Evolutionary conservation across 2,888 invertebrate genomes (phyloP).

Genomic region (Cactoblastis cactorum): DNA sequence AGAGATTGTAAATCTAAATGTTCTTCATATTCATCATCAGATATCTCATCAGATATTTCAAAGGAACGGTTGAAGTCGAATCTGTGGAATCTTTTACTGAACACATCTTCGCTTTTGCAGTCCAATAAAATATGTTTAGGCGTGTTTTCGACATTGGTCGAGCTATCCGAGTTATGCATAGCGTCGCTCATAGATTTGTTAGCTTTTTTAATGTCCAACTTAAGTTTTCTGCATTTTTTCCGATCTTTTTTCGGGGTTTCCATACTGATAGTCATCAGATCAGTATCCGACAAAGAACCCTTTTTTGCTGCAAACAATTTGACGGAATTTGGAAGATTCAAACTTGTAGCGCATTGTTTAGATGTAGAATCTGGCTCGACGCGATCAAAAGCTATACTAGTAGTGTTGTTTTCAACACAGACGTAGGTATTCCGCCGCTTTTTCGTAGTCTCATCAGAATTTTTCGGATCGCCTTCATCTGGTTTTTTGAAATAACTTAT

Average conservation of each 20-base stretch:
- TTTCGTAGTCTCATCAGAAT: slow-evolving; percentile 19
- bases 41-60: slow-evolving; percentile 51
- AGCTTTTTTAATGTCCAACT: slow-evolving; percentile 57
- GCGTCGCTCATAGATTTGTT: slow-evolving; percentile 48
- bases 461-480: slow-evolving; percentile 24
- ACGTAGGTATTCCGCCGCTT: slow-evolving; percentile 21
- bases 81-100: slow-evolving; percentile 45
- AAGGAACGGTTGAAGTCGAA: slow-evolving; percentile 62
- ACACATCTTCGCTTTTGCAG: slow-evolving; percentile 49
- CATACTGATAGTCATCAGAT: slow-evolving; percentile 37
- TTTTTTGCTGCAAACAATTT: slow-evolving; percentile 50
- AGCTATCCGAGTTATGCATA: slow-evolving; percentile 28
- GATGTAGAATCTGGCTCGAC: slow-evolving; percentile 61
- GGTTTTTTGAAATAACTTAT: slow-evolving; percentile 66
- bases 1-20: slow-evolving; percentile 52
- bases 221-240: slow-evolving; percentile 49
- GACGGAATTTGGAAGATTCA: slow-evolving; percentile 44
- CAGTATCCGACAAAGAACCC: slow-evolving; percentile 61
- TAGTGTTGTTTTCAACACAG: slow-evolving; percentile 25
- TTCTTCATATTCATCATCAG: slow-evolving; percentile 50
- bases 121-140: slow-evolving; percentile 60
- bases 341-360: slow-evolving; percentile 37
- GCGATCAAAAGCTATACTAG: slow-evolving; percentile 37
- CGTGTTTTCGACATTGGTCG: slow-evolving; percentile 55
- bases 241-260: slow-evolving; percentile 32